Percentiles rank a stretch among this genome's conserved stretches.
These are phyloP conservation scores for Pterophyllum scalare DNA, from an alignment of 2,113 vertebrate species.

Conservation along the genomic window DNA sequence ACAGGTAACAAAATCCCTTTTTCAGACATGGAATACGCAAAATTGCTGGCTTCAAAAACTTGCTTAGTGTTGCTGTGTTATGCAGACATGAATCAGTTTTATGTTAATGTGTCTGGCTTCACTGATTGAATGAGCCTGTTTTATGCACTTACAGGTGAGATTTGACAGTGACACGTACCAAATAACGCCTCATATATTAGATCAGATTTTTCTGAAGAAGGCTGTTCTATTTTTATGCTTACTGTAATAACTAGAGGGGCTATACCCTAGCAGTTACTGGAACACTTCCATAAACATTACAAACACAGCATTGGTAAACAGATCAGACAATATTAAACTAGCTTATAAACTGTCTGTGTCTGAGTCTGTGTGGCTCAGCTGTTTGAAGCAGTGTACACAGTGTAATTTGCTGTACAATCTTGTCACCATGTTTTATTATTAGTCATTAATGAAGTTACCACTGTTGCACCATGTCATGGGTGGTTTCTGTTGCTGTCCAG, in stretches of 20 bases:
- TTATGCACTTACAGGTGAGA: background rate
- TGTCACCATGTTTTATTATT: background rate
- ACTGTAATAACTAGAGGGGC: constrained; percentile 1
- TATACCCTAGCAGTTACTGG: background rate
- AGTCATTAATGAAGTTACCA: constrained; percentile 6
- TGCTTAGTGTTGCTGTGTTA: background rate
- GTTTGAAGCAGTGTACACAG: background rate
- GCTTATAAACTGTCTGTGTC: background rate
- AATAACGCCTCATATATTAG: background rate
- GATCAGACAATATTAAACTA: background rate
- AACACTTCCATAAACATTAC: background rate
- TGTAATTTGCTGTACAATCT: background rate
- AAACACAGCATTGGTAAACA: background rate
- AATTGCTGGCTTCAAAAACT: background rate
- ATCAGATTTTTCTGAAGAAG: background rate
- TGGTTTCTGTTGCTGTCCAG: constrained; percentile 1
- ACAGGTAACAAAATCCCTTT: constrained; percentile 77
- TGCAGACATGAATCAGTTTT: background rate
- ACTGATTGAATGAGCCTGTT: background rate
- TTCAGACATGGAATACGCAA: background rate
- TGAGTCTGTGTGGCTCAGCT: constrained; percentile 6
- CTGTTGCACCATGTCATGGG: background rate
- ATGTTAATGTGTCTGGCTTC: background rate
- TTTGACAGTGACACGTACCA: background rate
- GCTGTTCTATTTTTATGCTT: background rate